These are phyloP conservation scores for Biston stratarius DNA, from an alignment of 2,888 invertebrate species.

Conservation along the genomic window DNA sequence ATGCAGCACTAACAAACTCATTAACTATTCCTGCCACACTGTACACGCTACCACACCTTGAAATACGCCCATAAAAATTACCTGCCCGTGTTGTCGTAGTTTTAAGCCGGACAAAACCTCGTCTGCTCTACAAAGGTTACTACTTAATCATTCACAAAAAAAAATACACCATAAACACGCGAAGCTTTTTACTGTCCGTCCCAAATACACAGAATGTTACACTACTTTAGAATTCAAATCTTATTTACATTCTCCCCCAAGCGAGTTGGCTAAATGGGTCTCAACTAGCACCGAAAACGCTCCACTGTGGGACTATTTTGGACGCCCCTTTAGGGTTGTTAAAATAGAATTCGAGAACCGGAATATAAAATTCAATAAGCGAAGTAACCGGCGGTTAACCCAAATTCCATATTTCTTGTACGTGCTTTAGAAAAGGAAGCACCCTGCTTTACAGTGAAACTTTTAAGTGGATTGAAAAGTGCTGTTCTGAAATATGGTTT, in stretches of 20 bases:
- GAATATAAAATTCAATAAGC: slow-evolving; percentile 77
- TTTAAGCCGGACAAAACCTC: slow-evolving; percentile 34
- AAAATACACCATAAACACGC: slow-evolving; percentile 43
- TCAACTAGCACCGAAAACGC: slow-evolving; percentile 66
- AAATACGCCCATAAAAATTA: slow-evolving; percentile 29
- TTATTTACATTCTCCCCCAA: slow-evolving; percentile 79
- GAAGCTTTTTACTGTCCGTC: slow-evolving; percentile 34
- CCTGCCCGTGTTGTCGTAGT: slow-evolving; percentile 34
- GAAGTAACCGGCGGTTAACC: slow-evolving; percentile 50
- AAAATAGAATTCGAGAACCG: slow-evolving; percentile 74
- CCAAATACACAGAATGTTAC: slow-evolving; percentile 31
- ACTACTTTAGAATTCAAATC: slow-evolving; percentile 78
- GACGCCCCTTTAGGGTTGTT: slow-evolving; percentile 71
- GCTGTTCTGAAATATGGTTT: slow-evolving; percentile 26
- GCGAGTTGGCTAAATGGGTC: slow-evolving; percentile 67
- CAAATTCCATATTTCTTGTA: slow-evolving; percentile 51
- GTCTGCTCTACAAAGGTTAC: slow-evolving; percentile 26
- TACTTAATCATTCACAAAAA: slow-evolving; percentile 39
- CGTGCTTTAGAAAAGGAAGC: slow-evolving; percentile 39
- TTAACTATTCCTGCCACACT: slow-evolving; percentile 21
- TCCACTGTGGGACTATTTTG: slow-evolving; percentile 73
- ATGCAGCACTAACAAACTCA: slow-evolving; percentile 16
- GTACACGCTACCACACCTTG: slow-evolving; percentile 17
- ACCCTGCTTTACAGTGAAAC: slow-evolving; percentile 40
- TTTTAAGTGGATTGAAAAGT: slow-evolving; percentile 47